A percentile compares a stretch with the other conserved stretches of the same genome.
Evolutionary conservation across 1,140 invertebrate genomes (phyloP).

Genomic region (Drosophila guanche): DNA sequence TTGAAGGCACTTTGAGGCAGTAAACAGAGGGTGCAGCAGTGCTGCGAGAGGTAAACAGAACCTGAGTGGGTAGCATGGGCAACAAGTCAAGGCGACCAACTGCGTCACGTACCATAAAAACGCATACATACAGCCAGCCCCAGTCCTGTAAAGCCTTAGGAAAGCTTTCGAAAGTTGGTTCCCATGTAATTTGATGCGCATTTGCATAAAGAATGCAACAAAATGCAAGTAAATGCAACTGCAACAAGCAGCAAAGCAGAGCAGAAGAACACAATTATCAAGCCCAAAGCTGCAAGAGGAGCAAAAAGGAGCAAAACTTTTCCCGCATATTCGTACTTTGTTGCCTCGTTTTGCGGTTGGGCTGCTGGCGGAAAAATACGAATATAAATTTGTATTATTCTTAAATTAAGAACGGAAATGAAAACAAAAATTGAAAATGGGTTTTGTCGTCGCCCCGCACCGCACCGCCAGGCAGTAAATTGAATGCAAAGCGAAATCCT

Average conservation of each 20-base stretch:
- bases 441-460: conserved; percentile 29
- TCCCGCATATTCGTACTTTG: conserved; percentile 33
- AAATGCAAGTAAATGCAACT: conserved; percentile 59
- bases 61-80: neutral
- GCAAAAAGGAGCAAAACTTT: conserved; percentile 30
- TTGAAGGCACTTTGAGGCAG: conserved; percentile 46
- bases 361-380: conserved; percentile 46
- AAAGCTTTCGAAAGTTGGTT: conserved; percentile 34
- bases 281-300: conserved; percentile 2
- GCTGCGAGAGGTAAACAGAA: too few relatives aligned
- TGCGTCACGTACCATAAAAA: conserved; percentile 73
- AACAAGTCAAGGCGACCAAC: conserved; percentile 57
- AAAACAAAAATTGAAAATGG: conserved; percentile 71
- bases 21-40: too few relatives aligned
- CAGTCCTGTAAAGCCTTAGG: conserved; percentile 19
- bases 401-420: conserved; percentile 77
- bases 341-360: conserved; percentile 35
- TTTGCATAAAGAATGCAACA: conserved; percentile 70
- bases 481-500: conserved; percentile 55
- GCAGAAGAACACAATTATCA: conserved; percentile 58
- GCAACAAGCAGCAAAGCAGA: conserved; percentile 34
- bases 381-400: conserved; percentile 71
- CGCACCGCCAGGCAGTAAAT: conserved; percentile 27
- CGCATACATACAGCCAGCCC: conserved; percentile 29
- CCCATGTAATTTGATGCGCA: conserved; percentile 67